A percentile compares a stretch with the other conserved stretches of the same genome.
phyloP scores from a whole-genome alignment of 2,888 invertebrate genomes.

The Carterocephalus palaemon region DNA sequence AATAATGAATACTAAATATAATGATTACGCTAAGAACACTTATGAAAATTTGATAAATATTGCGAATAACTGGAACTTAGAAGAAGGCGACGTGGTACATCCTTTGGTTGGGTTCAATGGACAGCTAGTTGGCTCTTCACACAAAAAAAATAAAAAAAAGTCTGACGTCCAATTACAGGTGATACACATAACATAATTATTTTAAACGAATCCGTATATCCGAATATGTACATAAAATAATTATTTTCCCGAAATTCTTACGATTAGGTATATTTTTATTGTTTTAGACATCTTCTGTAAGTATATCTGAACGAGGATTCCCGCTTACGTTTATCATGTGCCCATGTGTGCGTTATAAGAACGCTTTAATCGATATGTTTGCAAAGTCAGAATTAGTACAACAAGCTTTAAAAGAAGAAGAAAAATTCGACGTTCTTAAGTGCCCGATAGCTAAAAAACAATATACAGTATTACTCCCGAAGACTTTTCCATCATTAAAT shows the following conservation, averaged over 20 bases:
- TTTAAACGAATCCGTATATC: no score
- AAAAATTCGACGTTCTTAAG: slow-evolving; percentile 49
- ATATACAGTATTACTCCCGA: slow-evolving; percentile 60
- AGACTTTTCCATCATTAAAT: slow-evolving; percentile 53
- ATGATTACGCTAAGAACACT: slow-evolving; percentile 59
- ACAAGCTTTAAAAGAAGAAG: slow-evolving; percentile 49
- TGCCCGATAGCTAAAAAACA: slow-evolving; percentile 48
- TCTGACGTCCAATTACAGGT: slow-evolving; percentile 60
- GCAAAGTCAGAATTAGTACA: slow-evolving; percentile 38
- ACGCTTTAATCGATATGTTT: slow-evolving; percentile 55
- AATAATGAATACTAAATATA: slow-evolving; percentile 56
- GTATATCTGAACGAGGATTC: slow-evolving; percentile 55
- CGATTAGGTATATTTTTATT: slow-evolving; percentile 5
- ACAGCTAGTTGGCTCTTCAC: slow-evolving; percentile 47
- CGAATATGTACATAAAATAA: no score
- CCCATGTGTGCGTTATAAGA: slow-evolving; percentile 54
- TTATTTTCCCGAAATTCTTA: neutral
- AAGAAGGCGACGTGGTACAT: slow-evolving; percentile 52
- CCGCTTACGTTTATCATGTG: slow-evolving; percentile 60
- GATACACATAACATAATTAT: neutral
- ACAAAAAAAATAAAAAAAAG: slow-evolving; percentile 63
- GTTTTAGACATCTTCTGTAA: slow-evolving; percentile 50
- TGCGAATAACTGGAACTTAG: slow-evolving; percentile 65
- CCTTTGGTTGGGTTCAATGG: slow-evolving; percentile 59
- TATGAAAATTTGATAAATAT: slow-evolving; percentile 59